These are phyloP conservation scores for Cynodonichthys magdalenae DNA, from an alignment of 2,797 vertebrate species.

Conservation along the genomic window DNA sequence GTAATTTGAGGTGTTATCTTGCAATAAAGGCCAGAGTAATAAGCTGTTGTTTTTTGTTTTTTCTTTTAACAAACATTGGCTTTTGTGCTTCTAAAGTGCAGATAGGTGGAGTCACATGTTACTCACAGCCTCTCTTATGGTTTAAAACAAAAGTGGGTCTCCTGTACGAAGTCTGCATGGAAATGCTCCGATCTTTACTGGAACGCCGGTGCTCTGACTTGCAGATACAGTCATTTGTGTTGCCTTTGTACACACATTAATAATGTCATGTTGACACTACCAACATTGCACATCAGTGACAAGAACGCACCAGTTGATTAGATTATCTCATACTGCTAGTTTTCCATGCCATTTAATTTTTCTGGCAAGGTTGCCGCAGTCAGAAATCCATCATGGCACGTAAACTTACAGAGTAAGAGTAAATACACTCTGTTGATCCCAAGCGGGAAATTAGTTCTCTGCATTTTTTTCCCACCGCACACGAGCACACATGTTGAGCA, in stretches of 20 bases:
- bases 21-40: conserved; percentile 12
- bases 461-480: too few species aligned
- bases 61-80: conserved; percentile 3
- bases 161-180: not conserved
- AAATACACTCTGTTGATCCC: too few species aligned
- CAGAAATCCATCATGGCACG: too few species aligned
- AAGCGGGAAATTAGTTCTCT: too few species aligned
- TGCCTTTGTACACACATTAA: conserved; percentile 45
- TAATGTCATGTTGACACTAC: conserved; percentile 70
- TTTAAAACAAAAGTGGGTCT: not conserved
- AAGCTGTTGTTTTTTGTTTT: not conserved
- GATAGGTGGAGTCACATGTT: conserved; percentile 30
- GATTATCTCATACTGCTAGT: conserved; percentile 22
- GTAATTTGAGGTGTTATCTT: conserved; percentile 26
- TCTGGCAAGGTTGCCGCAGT: too few species aligned
- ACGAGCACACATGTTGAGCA: too few species aligned
- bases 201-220: conserved; percentile 18
- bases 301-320: conserved; percentile 26
- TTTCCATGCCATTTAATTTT: conserved; percentile 15
- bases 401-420: too few species aligned
- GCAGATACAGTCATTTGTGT: conserved; percentile 45
- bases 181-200: not conserved
- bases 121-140: not conserved
- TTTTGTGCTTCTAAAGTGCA: conserved; percentile 4
- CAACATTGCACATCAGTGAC: conserved; percentile 37